Percentiles rank a stretch among this genome's conserved stretches.
Conservation (phyloP, 2,797 vertebrate species). For the Harpagifer antarcticus region DNA sequence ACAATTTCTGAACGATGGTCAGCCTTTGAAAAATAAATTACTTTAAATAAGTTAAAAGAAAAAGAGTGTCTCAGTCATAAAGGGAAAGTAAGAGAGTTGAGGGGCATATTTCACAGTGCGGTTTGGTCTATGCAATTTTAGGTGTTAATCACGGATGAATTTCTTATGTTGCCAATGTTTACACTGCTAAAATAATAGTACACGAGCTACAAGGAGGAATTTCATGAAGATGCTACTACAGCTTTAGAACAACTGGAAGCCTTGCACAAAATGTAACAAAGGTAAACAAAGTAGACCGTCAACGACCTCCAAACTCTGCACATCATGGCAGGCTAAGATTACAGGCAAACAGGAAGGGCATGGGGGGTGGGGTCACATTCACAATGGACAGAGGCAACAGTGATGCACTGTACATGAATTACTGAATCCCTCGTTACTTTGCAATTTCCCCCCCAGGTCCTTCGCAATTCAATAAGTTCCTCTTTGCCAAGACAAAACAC, state of each 20-base stretch:
- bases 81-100: conserved; percentile 4
- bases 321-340: conserved; percentile 46
- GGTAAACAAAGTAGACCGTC: conserved; percentile 38
- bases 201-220: conserved; percentile 14
- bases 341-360: conserved; percentile 52
- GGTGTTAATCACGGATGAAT: conserved; percentile 2
- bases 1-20: background rate
- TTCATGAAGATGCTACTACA: conserved; percentile 36
- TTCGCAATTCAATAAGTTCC: conserved; percentile 10
- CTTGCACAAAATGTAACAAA: conserved; percentile 38
- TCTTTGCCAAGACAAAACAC: conserved; percentile 12
- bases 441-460: conserved; percentile 22
- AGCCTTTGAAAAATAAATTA: conserved; percentile 25
- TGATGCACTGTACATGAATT: conserved; percentile 69
- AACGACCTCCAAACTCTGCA: conserved; percentile 52
- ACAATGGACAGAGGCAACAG: conserved; percentile 80
- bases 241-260: conserved; percentile 27
- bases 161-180: conserved; percentile 26
- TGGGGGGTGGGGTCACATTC: conserved; percentile 78
- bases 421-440: conserved; percentile 53
- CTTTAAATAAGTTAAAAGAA: conserved; percentile 31
- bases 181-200: conserved; percentile 25
- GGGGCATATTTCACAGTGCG: conserved; percentile 46
- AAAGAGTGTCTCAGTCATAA: conserved; percentile 39
- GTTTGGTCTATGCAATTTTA: conserved; percentile 49